phyloP scores from a whole-genome alignment of 2,113 vertebrate genomes.

The Cairina moschata region DNA sequence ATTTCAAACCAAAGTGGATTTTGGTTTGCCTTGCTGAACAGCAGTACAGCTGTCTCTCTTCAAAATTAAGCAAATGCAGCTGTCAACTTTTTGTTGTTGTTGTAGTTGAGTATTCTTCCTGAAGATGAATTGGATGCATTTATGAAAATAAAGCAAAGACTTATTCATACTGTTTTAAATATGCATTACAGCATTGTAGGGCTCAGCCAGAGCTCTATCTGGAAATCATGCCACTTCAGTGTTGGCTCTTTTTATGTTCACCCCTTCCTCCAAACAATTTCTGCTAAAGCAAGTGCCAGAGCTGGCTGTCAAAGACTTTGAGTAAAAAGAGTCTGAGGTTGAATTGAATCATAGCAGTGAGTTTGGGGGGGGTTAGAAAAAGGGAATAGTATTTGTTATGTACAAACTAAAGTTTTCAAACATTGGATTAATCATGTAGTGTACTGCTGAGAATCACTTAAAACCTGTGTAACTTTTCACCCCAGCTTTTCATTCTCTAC shows the following conservation, averaged over 20 bases:
- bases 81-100: background rate
- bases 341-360: background rate
- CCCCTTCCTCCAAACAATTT: background rate
- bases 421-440: background rate
- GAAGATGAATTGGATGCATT: background rate
- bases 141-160: background rate
- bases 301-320: background rate
- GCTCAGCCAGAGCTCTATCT: background rate
- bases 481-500: background rate
- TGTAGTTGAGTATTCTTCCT: background rate
- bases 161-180: background rate
- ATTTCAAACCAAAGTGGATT: background rate
- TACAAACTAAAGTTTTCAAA: background rate
- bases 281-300: background rate
- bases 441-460: background rate
- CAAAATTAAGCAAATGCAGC: slow-evolving; percentile 21
- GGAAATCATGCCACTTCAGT: background rate
- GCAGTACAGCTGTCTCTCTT: background rate
- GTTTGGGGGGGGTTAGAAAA: background rate
- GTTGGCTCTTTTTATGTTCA: background rate
- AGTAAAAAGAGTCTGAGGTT: background rate
- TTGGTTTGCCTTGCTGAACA: background rate
- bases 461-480: background rate
- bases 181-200: background rate
- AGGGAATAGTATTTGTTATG: background rate